Base-by-base conservation (phyloP, 2,113 vertebrate genomes). In the Hyla sarda region DNA sequence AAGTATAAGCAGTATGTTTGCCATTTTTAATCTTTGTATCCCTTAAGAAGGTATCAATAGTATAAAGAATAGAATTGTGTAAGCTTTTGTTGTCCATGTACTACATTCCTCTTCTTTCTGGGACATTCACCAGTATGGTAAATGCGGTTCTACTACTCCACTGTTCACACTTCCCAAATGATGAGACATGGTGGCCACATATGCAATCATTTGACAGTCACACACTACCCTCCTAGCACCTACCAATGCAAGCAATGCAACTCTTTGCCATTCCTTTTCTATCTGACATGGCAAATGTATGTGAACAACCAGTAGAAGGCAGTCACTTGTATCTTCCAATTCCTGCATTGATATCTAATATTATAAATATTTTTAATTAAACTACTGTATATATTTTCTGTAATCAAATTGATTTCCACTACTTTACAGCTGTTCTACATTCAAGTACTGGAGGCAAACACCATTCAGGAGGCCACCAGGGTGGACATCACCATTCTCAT, bases 361-460 rank as follows among this genome's bases (percentile, higher is more conserved):
- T 54, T 19, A 17, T 50, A 2, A 50, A 13, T 13, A 13, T 13
- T 13, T 50, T 50, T 50, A 50, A 50, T n/a, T n/a, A n/a, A n/a
- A n/a, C n/a, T n/a, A n/a, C 12, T 19, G 54, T 56, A 56, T 23
- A 60, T 25, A 28, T 28, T 12, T 60, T 21, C n/a, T 25, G 8
- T 60, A 25, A 16, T 8, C 23, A 19, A 32, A 67, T 5, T 19
- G 11, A 34, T 78, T 30, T 34, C 14, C 25, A 23, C 12, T n/a
- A 5, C 12, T 58, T 21, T 56, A 52, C 25, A 82, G 79, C 79
- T 65, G 79, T 67, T 9, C 23, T 82, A 47, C 79, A 82, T 45
- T 65, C 58, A 6, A 82, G 79, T 16, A 82, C 58, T 67, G 79
- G 79, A 30, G 79, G 79, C 16, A 56, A 78, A 23, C 50, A 78